Conservation (phyloP, 2,113 vertebrate genomes). For the Urocolius indicus region DNA sequence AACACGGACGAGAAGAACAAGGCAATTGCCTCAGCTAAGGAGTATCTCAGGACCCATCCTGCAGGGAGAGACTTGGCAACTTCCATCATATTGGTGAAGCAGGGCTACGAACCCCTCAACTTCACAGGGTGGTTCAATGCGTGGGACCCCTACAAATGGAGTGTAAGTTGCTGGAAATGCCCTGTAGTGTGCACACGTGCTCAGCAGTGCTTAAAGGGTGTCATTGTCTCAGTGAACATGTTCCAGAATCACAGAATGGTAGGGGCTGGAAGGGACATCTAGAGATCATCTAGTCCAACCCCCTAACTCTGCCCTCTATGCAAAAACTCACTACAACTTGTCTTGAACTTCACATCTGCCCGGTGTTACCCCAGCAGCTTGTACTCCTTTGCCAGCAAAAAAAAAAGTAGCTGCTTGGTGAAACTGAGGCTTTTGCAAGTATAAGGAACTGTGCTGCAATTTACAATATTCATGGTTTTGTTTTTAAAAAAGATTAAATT, state of each 20-base stretch:
- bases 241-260: too few species aligned
- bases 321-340: neutral
- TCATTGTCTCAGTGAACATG: too few species aligned
- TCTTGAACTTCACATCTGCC: neutral
- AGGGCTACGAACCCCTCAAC: constrained; percentile 87
- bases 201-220: neutral
- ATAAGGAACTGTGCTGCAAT: neutral
- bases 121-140: constrained; percentile 93
- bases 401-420: neutral
- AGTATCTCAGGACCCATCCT: constrained; percentile 87
- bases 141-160: constrained; percentile 93
- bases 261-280: too few species aligned
- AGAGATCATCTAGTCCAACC: too few species aligned
- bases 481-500: neutral
- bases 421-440: neutral
- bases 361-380: neutral
- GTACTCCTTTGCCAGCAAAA: neutral
- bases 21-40: constrained; percentile 73
- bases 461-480: neutral
- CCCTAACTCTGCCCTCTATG: too few species aligned
- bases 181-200: rapidly evolving
- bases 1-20: constrained; percentile 84
- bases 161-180: constrained; percentile 77
- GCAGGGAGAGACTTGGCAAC: constrained; percentile 84
- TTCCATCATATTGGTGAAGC: constrained; percentile 83